Base-by-base conservation (phyloP, 2,113 vertebrate genomes). In the Channa argus region DNA sequence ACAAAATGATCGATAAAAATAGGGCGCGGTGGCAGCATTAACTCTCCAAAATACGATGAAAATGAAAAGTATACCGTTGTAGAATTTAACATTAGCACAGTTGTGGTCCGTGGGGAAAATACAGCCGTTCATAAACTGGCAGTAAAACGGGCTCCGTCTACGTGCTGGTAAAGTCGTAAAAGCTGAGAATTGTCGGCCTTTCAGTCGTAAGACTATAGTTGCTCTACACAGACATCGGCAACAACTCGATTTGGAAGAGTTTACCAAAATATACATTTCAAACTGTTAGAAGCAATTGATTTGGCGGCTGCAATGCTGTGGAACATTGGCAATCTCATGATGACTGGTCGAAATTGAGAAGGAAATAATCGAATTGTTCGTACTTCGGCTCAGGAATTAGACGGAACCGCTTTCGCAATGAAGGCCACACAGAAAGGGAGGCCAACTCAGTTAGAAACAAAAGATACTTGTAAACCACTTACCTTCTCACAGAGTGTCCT, bases 401-500 rank as follows among this genome's bases (percentile, higher is more conserved):
- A 11, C 85, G 14, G 41, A 59, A 63, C 84, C 90, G 14, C 38
- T 68, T 60, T 74, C 5, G 33, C 62, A 69, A 41, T 68, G 5
- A 41, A 86, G 88, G 90, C 85, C 88, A 60, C 61, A 53, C 1
- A 39, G 6, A 37, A 5, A 60, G 46, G 44, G 15, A 62, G 72
- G 65, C 45, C 62, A 63, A 45, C 6, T 0, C 7, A 38, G 33
- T 7, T 4, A 11, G 8, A 46, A 47, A 5, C 10, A 34, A 49
- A 9, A 1, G 5, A 1, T 0, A 0, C 5, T 0, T 36, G 8
- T 0, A 5, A 2, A 1, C 3, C 6, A 64, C 87, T 82, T 71
- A 95, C 94, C 94, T 94, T 95, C 77, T 95, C 94, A 7, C 94
- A 95, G 34, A 95, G 90, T 2, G 93, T 93, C 80, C 94, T 64